Evolutionary conservation across 2,797 vertebrate species (phyloP).

Genomic region (Lerista edwardsae): DNA sequence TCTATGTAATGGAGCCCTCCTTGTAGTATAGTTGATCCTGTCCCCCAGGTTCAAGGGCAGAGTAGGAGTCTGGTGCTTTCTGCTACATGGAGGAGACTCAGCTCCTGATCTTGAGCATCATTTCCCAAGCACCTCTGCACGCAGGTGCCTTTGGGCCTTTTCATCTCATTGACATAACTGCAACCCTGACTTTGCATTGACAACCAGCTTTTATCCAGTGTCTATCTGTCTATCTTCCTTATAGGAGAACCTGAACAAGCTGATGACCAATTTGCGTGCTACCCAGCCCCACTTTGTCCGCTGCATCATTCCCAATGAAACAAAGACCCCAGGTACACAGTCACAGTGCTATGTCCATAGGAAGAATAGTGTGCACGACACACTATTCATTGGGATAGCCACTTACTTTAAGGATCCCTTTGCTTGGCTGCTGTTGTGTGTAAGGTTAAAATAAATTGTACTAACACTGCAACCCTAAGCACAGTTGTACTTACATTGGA

Average conservation of each 20-base stretch:
- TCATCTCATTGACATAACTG: neutral
- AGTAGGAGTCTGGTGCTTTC: neutral
- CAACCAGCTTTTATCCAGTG: neutral
- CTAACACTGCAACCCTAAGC: neutral
- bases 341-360: neutral
- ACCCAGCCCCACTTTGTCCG: constrained; percentile 94
- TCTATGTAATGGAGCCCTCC: neutral
- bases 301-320: constrained; percentile 93
- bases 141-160: neutral
- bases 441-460: neutral
- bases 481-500: neutral
- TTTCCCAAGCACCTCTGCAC: neutral
- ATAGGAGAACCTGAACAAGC: constrained; percentile 93
- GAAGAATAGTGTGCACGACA: neutral
- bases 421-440: neutral
- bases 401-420: neutral
- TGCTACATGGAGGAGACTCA: neutral
- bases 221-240: constrained; percentile 14
- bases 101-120: constrained; percentile 18
- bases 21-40: neutral
- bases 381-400: neutral
- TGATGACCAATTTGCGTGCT: constrained; percentile 91
- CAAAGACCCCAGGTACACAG: constrained; percentile 87
- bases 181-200: neutral
- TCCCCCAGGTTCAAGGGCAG: neutral